A percentile compares a stretch with the other conserved stretches of the same genome.
These are phyloP conservation scores for Tigriopus japonicus DNA, from an alignment of 1,140 invertebrate species.

Conservation along the genomic window DNA sequence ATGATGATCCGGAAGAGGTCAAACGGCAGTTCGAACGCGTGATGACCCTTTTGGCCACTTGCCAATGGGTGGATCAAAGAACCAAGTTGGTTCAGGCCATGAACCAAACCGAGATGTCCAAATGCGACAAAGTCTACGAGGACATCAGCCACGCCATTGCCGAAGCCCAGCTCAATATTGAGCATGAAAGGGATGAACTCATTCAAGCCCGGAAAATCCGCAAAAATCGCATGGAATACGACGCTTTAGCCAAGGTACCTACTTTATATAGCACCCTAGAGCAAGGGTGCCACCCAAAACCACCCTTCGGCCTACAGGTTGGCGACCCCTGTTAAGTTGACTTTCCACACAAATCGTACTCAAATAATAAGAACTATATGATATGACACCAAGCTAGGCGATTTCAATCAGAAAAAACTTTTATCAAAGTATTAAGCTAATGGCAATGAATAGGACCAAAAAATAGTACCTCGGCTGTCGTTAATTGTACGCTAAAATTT, in stretches of 20 bases:
- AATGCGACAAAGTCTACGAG: neutral
- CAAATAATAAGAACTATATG: too few species aligned
- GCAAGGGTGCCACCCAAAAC: too few species aligned
- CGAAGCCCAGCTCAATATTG: slow-evolving; percentile 49
- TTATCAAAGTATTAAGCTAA: too few species aligned
- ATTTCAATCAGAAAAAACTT: too few species aligned
- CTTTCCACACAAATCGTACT: too few species aligned
- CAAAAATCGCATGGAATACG: neutral
- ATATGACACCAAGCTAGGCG: too few species aligned
- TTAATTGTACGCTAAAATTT: too few species aligned
- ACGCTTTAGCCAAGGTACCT: neutral
- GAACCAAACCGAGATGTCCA: neutral
- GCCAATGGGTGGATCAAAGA: neutral
- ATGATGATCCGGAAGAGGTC: neutral
- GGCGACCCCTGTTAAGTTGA: too few species aligned
- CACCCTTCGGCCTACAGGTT: too few species aligned
- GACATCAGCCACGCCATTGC: slow-evolving; percentile 34
- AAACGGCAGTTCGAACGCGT: neutral
- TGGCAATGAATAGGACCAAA: too few species aligned
- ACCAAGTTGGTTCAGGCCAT: neutral
- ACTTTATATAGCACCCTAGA: too few species aligned
- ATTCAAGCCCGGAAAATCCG: slow-evolving; percentile 7
- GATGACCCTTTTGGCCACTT: neutral
- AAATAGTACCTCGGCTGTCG: too few species aligned
- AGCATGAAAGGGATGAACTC: slow-evolving; percentile 38